Base-by-base conservation (phyloP, 2,888 invertebrate species). In the Ormyrus rosae region DNA sequence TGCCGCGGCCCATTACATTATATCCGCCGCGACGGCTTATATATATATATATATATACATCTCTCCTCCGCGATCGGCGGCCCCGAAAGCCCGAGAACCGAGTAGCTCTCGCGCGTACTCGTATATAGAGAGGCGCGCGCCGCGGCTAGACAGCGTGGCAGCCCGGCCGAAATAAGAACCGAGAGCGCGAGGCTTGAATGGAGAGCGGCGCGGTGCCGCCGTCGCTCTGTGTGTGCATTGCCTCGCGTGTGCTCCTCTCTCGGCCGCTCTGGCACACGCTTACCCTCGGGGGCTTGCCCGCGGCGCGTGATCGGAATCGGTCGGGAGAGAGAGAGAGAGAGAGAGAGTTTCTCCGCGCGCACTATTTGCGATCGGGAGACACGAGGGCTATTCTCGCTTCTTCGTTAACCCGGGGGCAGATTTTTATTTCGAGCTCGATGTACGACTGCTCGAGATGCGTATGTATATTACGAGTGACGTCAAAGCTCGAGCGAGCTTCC, bases 141-240 rank as follows among this genome's bases (percentile, higher is more conserved):
- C 84, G 84, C 85, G 64, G 76, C 88, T 89, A 88, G 88, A 88
- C 88, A 88, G 88, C 88, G 88, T 88, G 89, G 89, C 88, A 88
- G 34, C 34, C 34, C 34, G 34, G 34, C 34, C 34, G 34, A 34
- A 34, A 34, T 34, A 34, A 34, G 34, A 34, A 4, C 34, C 34
- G 34, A 34, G 34, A 3, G 19, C 19, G 19, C 1, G 34, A 34
- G 34, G 34, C 4, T 34, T 34, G 34, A 34, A 34, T 34, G 34
- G 3, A 34, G 34, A 3, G 88, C 88, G 69, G 78, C 46, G n/a
- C n/a, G 11, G 56, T 6, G 56, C 56, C 11, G 11, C 11, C 11
- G 11, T 56, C 5, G 11, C 56, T 56, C n/a, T n/a, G n/a, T 56
- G 10, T 9, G 9, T 8, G 10, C 56, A 11, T n/a, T n/a, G 6